Evolutionary conservation across 2,113 vertebrate genomes (phyloP).

Genomic region (Eolophus roseicapilla): DNA sequence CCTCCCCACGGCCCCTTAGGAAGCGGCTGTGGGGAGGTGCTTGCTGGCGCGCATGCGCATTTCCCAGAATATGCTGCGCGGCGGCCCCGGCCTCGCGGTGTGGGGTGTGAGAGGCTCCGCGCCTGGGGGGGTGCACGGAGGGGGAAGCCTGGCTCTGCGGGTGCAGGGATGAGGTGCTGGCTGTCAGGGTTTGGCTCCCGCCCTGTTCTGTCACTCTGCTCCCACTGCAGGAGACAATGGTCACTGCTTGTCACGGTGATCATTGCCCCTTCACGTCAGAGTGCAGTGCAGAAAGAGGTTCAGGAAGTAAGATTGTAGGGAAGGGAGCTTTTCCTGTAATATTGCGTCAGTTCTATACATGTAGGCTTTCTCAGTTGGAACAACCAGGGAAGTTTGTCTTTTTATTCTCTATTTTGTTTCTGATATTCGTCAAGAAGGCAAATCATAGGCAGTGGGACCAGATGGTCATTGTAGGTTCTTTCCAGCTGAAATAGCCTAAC

Average conservation of each 20-base stretch:
- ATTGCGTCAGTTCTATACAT: fast-evolving
- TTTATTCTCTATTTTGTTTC: fast-evolving
- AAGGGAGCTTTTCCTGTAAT: neutral
- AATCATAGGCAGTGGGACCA: fast-evolving
- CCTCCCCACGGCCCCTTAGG: no score
- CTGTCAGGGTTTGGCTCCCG: no score
- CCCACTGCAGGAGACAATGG: fast-evolving
- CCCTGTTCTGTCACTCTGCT: fast-evolving
- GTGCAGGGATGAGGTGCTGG: fast-evolving
- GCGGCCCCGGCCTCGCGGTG: fast-evolving
- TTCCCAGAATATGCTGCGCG: fast-evolving
- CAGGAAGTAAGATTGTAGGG: neutral
- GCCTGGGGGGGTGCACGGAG: no score
- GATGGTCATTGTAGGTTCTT: no score
- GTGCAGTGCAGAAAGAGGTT: fast-evolving
- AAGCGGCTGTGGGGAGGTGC: neutral
- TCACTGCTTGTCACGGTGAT: neutral
- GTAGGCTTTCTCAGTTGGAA: fast-evolving
- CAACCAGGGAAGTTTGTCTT: fast-evolving
- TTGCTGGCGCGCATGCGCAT: neutral
- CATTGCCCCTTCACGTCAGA: neutral
- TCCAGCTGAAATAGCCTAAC: neutral
- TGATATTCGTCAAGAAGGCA: fast-evolving
- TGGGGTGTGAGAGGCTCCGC: neutral
- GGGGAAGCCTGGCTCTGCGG: neutral